Percentiles rank a stretch among this genome's conserved stretches.
Evolutionary conservation across 2,888 invertebrate genomes (phyloP).

Genomic region (Nesidiocoris tenuis): DNA sequence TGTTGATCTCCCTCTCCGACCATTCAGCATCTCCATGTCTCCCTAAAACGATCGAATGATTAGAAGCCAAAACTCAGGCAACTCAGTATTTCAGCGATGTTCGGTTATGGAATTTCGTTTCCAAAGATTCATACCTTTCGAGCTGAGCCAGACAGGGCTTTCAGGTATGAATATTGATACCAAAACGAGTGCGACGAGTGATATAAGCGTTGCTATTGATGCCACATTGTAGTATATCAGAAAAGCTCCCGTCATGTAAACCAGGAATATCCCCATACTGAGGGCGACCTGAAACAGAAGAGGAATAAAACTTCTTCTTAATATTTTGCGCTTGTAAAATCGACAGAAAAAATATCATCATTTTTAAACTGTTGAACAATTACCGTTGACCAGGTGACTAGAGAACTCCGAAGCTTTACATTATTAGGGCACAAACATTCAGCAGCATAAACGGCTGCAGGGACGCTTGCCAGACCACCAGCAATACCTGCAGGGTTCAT

Average conservation of each 20-base stretch:
- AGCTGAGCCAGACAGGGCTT: slow-evolving; percentile 60
- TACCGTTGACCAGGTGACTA: slow-evolving; percentile 60
- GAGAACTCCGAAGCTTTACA: slow-evolving; percentile 55
- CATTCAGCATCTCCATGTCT: slow-evolving; percentile 57
- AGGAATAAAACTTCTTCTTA: too few relatives aligned
- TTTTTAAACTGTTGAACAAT: too few relatives aligned
- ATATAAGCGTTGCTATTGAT: slow-evolving; percentile 53
- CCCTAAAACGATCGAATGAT: too few relatives aligned
- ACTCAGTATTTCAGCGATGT: too few relatives aligned
- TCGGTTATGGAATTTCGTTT: too few relatives aligned
- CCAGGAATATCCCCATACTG: slow-evolving; percentile 58
- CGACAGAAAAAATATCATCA: too few relatives aligned
- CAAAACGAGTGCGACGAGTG: slow-evolving; percentile 55
- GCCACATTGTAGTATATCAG: slow-evolving; percentile 54
- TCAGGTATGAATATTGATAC: slow-evolving; percentile 58
- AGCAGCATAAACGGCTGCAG: slow-evolving; percentile 60
- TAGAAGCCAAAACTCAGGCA: too few relatives aligned
- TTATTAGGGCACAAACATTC: slow-evolving; percentile 53
- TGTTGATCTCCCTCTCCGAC: slow-evolving; percentile 49
- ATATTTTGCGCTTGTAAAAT: too few relatives aligned
- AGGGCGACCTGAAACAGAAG: slow-evolving; percentile 54
- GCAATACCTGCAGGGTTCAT: slow-evolving; percentile 45
- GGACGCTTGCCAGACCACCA: slow-evolving; percentile 59
- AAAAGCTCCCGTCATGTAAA: slow-evolving; percentile 59
- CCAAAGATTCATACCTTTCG: slow-evolving; percentile 54